Conservation (phyloP, 2,797 vertebrate genomes). For the Sebastes jordani region DNA sequence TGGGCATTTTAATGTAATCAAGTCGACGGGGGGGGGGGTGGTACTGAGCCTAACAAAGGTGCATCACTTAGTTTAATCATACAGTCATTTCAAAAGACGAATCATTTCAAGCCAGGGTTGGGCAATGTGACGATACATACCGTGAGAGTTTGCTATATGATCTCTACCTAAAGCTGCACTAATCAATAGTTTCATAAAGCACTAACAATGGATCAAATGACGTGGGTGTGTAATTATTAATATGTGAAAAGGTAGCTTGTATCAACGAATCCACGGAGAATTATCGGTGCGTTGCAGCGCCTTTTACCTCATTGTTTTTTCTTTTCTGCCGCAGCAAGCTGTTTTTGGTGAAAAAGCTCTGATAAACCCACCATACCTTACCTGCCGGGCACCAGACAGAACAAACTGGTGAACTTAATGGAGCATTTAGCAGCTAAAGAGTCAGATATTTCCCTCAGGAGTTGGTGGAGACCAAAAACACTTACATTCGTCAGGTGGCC, state of each 20-base stretch:
- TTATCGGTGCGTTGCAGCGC: too few species aligned
- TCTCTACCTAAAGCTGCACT: background rate
- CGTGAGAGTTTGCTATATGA: background rate
- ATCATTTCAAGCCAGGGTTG: background rate
- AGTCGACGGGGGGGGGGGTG: background rate
- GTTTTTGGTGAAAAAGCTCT: background rate
- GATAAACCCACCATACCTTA: background rate
- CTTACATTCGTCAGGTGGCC: too few species aligned
- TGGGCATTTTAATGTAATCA: background rate
- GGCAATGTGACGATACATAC: background rate
- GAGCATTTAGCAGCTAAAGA: background rate
- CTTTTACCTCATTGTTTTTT: background rate
- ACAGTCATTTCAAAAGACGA: background rate
- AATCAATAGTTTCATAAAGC: background rate
- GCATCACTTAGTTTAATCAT: background rate
- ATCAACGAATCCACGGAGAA: background rate
- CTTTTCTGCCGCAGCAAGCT: background rate
- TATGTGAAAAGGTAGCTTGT: background rate
- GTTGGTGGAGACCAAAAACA: background rate
- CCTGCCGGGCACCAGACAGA: background rate
- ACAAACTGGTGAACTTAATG: background rate
- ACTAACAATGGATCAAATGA: background rate
- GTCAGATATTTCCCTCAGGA: background rate
- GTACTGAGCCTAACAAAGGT: background rate
- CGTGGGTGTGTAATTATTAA: background rate